Evolutionary conservation across 2,888 invertebrate species (phyloP).

Genomic region (Lasius platythorax): DNA sequence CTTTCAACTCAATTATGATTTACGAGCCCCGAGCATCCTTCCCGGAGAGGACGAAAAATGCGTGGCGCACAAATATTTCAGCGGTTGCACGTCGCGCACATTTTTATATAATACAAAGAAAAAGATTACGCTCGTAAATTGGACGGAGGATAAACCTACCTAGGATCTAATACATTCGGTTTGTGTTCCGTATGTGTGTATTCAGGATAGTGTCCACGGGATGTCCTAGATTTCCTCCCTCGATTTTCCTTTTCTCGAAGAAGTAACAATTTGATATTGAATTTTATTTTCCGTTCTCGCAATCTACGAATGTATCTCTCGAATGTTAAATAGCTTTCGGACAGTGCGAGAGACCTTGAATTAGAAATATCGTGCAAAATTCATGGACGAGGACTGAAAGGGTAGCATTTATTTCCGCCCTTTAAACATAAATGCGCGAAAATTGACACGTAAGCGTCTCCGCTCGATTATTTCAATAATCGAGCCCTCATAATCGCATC

Average conservation of each 20-base stretch:
- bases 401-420: not conserved
- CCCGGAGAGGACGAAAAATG: not conserved
- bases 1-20: conserved; percentile 30
- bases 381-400: not conserved
- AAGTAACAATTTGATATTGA: not conserved
- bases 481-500: not conserved
- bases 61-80: not conserved
- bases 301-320: not conserved
- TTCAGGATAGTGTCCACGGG: not conserved
- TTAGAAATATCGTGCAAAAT: not conserved
- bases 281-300: not conserved
- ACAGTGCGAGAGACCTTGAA: not conserved
- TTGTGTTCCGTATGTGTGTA: not conserved
- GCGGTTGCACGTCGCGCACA: not conserved
- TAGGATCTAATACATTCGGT: conserved; percentile 1
- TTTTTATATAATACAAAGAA: not conserved
- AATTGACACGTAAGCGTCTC: not conserved
- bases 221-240: conserved; percentile 11
- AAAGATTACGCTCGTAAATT: conserved; percentile 32
- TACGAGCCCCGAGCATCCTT: not conserved
- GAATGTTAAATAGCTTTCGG: not conserved
- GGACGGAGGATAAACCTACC: not conserved
- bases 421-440: not conserved
- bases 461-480: not conserved
- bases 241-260: not conserved